Conservation (phyloP, 2,113 vertebrate genomes). For the Edolisoma coerulescens region DNA sequence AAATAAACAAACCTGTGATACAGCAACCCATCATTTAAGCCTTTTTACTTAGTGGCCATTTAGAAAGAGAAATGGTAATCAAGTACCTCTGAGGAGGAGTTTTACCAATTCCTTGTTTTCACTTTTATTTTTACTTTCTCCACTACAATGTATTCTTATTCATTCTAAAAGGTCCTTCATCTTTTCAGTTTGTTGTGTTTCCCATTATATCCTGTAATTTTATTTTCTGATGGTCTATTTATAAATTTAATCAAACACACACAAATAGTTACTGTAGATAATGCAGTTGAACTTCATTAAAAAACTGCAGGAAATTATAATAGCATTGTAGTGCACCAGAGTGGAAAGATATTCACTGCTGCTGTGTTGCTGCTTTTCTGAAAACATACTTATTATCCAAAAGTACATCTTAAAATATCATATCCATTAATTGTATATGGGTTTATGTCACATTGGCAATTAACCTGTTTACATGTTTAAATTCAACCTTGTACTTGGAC, state of each 20-base stretch:
- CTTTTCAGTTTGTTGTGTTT: not conserved
- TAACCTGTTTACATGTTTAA: conserved; percentile 1
- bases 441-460: not conserved
- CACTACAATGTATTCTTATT: not conserved
- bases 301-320: not conserved
- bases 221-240: not conserved
- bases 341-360: not conserved
- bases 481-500: not conserved
- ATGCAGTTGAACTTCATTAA: conserved; percentile 2
- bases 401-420: not conserved
- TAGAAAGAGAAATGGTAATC: not conserved
- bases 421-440: not conserved
- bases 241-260: not conserved
- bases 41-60: not conserved
- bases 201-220: not conserved
- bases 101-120: not conserved
- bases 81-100: not conserved
- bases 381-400: not conserved
- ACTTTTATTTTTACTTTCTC: not conserved
- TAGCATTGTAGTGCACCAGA: not conserved
- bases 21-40: not conserved
- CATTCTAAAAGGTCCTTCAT: not conserved
- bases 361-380: not conserved
- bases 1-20: not conserved
- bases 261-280: not conserved